Evolutionary conservation across 2,888 invertebrate genomes (phyloP), one percentile per base, ranked within the genome.

Genomic region (Philhelius pedissequus): DNA sequence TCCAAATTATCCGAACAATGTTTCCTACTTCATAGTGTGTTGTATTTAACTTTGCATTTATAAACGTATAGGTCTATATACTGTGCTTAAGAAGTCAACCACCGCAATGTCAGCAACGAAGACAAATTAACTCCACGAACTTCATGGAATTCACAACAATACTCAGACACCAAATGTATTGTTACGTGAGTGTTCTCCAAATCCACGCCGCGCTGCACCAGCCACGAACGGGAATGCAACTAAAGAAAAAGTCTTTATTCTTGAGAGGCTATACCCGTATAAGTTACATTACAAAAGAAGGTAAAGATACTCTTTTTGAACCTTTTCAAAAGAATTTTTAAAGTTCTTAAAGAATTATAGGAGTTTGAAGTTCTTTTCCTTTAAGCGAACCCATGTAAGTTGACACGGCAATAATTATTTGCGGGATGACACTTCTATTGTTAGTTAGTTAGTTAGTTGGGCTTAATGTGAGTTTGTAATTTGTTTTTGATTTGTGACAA

Each of bases 371-470:
- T 80, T 80, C 80, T 69, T 79, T 45, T 9, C 0, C 66, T 7
- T 68, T 45, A 62, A 50, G 54, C 22, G 54, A 70, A 18, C n/a
- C 22, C 54, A 25, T 62, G 80, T 80, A 69, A 54, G 45, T 62
- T 62, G 68, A 54, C 68, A 69, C 60, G 54, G 58, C 64, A 54
- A 76, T 81, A 40, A 64, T 38, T 76, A 69, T 32, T 22, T 32
- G 48, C 11, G 48, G 18, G 58, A 76, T 76, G 81, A 81, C 81
- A 81, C 70, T 76, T 81, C 70, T 77, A 81, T 81, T 77, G 70
- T 15, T 54, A 32, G 22, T 20, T 27, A 66, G 70, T 15, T 54
- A 32, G 22, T 20, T 27, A 66, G 40, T 48, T 75, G 62, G 27
- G 70, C 22, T 27, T 81, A 58, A 76, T 80, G 80, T 80, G 80